Base-by-base conservation (phyloP, 2,888 invertebrate species). In the Limnephilus lunatus region DNA sequence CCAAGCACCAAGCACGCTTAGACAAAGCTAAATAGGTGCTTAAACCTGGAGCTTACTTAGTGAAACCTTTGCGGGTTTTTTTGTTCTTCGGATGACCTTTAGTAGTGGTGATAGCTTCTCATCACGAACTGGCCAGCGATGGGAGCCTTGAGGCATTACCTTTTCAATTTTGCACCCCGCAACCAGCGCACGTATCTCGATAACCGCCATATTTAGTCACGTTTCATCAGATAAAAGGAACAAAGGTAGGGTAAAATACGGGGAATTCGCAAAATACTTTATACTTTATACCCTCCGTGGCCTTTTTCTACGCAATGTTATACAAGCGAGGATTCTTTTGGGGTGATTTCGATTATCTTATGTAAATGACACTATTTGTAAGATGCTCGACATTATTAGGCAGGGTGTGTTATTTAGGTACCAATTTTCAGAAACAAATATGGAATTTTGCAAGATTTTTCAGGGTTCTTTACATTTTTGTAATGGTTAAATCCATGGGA, bases 191-290 rank as follows among this genome's bases (percentile, higher is more conserved):
- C 44, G 86, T 44, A 86, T 44, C 11, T 15, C 39, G 86, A 86
- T 44, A 86, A 44, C 44, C 44, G 86, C 86, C 86, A 44, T 30
- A 35, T 44, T 44, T 35, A 90, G 90, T 90, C 90, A 90, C 90
- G 90, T 90, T 90, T 85, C 83, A 83, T 90, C 83, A 80, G 85
- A 90, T 90, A 90, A 83, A 68, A 44, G 44, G 83, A 90, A 90
- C 89, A 90, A 53, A 90, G 90, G 83, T 39, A 44, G 11, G 44
- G 39, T 44, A 44, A 44, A 30, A 30, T 86, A 44, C 44, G 30
- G 25, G 48, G 86, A 44, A 86, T 86, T 44, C 44, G 48, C 5
- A 48, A 86, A 86, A 86, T 86, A 83, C 68, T 68, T 68, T 68
- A 86, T 86, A 83, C 68, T 68, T 68, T 68, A 68, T 68, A 68